These are phyloP conservation scores for Macaca nemestrina DNA, from an alignment of 2,113 vertebrate species.

Conservation along the genomic window DNA sequence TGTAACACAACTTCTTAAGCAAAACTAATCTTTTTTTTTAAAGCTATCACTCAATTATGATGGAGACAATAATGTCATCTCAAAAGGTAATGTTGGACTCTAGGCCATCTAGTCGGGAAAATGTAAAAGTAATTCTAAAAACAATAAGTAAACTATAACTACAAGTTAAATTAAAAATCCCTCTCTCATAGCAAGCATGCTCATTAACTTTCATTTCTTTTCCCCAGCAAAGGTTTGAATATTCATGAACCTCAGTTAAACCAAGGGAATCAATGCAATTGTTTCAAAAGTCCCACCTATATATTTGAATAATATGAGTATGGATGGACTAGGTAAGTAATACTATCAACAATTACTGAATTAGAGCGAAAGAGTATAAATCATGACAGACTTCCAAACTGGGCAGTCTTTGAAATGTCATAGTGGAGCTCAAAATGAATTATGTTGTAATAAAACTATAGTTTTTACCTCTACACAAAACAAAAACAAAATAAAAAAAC, in stretches of 20 bases:
- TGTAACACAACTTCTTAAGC: constrained; percentile 74
- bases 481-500: constrained; percentile 62
- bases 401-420: constrained; percentile 82
- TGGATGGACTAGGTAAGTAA: constrained; percentile 77
- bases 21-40: constrained; percentile 70
- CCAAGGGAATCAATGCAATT: constrained; percentile 74
- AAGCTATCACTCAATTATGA: constrained; percentile 73
- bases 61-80: constrained; percentile 69
- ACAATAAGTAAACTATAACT: constrained; percentile 73
- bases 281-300: constrained; percentile 77
- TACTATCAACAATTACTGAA: constrained; percentile 80
- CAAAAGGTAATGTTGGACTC: constrained; percentile 75
- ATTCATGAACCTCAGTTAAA: constrained; percentile 75
- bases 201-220: constrained; percentile 78
- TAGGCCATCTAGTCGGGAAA: constrained; percentile 82
- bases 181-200: constrained; percentile 78
- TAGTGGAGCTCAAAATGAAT: constrained; percentile 81
- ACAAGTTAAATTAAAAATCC: constrained; percentile 79
- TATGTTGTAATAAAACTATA: constrained; percentile 82
- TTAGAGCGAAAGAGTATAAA: constrained; percentile 81
- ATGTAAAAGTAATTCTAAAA: constrained; percentile 82
- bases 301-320: constrained; percentile 75
- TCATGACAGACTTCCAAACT: constrained; percentile 79
- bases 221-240: constrained; percentile 66
- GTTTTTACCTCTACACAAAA: constrained; percentile 81